Base-by-base conservation (phyloP, 2,888 invertebrate species). In the Piscicola geometra region DNA sequence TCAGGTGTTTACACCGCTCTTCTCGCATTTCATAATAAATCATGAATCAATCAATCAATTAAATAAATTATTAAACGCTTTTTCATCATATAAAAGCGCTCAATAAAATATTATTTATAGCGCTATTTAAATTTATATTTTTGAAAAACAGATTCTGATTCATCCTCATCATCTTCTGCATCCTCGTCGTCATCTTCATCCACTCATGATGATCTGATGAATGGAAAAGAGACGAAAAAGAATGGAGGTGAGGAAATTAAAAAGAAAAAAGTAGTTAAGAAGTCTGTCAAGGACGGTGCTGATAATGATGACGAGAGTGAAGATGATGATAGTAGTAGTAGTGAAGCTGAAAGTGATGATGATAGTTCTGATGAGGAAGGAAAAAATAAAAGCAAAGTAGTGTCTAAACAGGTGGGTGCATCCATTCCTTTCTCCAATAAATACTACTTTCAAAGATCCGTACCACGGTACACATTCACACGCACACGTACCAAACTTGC, bases 241-340 rank as follows among this genome's bases (percentile, higher is more conserved):
- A 36, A 75, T 28, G 60, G 33, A 71, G 25, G 50, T 50, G 30
- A 71, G 47, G 2, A 12, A 33, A n/a, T 12, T 9, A 72, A 74
- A 71, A 76, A 74, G 33, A 64, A 67, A 41, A 64, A 71, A 9
- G n/a, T n/a, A 81, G 81, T 75, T 81, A 79, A 72, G 81, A 79
- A n/a, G n/a, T n/a, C n/a, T n/a, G n/a, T n/a, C n/a, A n/a, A n/a
- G n/a, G n/a, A 56, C 5, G 81, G 75, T 60, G 79, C 64, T 35
- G 77, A 76, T 9, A 77, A 75, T 1, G 76, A 76, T 30, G 76
- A 76, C 18, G 71, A 76, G 1, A 70, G 72, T 12, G 75, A 70
- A n/a, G 69, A 66, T 28, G 35, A 30, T 0, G 35, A 28, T 30
- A 67, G 41, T 21, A 35, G 52, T n/a, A 52, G 69, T 28, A 70